phyloP scores from a whole-genome alignment of 1,140 invertebrate genomes.

The Drosophila bifasciata region DNA sequence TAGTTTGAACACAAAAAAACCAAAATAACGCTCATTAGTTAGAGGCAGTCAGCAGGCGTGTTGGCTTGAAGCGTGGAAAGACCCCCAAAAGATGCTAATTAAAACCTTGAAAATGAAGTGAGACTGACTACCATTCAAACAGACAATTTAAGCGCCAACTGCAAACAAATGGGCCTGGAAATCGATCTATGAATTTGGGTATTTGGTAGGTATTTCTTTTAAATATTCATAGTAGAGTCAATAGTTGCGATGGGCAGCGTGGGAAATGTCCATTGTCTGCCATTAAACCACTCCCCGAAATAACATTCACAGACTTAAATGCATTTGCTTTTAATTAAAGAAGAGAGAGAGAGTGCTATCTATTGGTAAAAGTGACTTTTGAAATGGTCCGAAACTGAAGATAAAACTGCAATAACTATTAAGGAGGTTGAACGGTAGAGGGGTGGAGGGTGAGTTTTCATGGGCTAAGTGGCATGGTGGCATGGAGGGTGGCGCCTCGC shows the following conservation, averaged over 20 bases:
- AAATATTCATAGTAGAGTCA: slow-evolving; percentile 5
- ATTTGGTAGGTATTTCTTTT: slow-evolving; percentile 6
- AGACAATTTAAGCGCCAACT: slow-evolving; percentile 28
- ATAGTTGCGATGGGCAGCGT: slow-evolving; percentile 27
- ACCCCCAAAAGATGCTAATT: slow-evolving; percentile 62
- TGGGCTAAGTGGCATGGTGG: not conserved
- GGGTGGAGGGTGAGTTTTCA: not conserved
- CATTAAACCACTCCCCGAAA: slow-evolving; percentile 28
- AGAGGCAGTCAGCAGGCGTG: slow-evolving; percentile 25
- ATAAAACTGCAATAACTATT: slow-evolving; percentile 80
- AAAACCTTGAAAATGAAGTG: slow-evolving; percentile 29
- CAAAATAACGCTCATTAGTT: slow-evolving; percentile 22
- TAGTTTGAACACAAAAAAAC: not conserved
- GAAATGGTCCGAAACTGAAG: slow-evolving; percentile 62
- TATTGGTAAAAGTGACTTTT: slow-evolving; percentile 62
- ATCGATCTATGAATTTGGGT: slow-evolving; percentile 13
- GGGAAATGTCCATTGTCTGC: slow-evolving; percentile 48
- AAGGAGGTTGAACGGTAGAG: slow-evolving; percentile 53
- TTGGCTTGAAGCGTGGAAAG: not conserved
- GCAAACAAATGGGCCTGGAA: slow-evolving; percentile 53
- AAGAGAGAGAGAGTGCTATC: slow-evolving; percentile 15
- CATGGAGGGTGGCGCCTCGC: slow-evolving; percentile 11
- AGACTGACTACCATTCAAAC: slow-evolving; percentile 21
- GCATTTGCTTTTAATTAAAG: slow-evolving; percentile 75
- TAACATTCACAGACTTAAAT: slow-evolving; percentile 35